Evolutionary conservation across 2,797 vertebrate species (phyloP).

Genomic region (Glossophaga mutica): DNA sequence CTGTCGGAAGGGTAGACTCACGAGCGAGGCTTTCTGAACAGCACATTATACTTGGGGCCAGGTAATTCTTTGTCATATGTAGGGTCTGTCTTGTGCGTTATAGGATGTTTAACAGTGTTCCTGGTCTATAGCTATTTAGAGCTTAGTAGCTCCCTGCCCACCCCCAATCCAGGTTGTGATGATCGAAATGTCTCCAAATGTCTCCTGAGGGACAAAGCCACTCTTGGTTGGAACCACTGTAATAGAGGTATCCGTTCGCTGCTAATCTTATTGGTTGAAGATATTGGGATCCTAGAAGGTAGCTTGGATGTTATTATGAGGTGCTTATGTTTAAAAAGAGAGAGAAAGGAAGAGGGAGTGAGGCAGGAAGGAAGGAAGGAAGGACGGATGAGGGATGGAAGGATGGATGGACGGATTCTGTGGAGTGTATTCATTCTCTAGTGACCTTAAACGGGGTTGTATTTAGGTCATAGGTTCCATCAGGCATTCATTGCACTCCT

Average conservation of each 20-base stretch:
- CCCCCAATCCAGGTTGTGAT: not conserved
- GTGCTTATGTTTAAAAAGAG: not conserved
- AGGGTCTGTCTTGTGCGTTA: not conserved
- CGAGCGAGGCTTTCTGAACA: fast-evolving
- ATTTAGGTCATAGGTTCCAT: not conserved
- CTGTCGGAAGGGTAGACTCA: not conserved
- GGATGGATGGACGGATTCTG: not conserved
- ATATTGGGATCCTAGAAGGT: not conserved
- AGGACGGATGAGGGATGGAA: fast-evolving
- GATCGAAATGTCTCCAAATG: not conserved
- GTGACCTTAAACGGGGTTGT: not conserved
- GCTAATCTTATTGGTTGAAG: not conserved
- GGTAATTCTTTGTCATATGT: not conserved
- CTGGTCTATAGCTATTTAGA: not conserved
- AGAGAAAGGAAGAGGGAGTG: fast-evolving
- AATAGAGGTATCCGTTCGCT: not conserved
- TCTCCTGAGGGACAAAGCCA: not conserved
- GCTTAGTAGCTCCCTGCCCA: not conserved
- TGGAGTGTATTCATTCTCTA: not conserved
- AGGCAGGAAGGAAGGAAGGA: not conserved
- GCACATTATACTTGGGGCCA: not conserved
- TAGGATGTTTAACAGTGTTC: not conserved
- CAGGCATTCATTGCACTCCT: not conserved
- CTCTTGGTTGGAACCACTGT: not conserved
- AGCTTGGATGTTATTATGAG: not conserved